Conservation (phyloP, 2,797 vertebrate genomes). For the Centroberyx gerrardi region DNA sequence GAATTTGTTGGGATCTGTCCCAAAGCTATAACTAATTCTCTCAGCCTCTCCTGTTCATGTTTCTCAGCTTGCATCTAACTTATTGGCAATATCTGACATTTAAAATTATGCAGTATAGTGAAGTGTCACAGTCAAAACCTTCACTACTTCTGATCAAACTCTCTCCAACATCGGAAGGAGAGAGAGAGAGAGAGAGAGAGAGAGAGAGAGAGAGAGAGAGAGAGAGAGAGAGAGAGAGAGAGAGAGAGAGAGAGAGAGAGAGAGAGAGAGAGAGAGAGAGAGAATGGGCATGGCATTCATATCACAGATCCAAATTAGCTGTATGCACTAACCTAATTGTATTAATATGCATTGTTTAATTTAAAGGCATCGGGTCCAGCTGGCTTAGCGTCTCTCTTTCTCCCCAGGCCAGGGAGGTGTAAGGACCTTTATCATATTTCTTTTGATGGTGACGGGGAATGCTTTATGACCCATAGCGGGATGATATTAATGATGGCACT, state of each 20-base stretch:
- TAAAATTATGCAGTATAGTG: neutral
- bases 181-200: neutral
- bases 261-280: neutral
- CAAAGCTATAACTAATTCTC: neutral
- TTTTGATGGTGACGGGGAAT: slow-evolving; percentile 62
- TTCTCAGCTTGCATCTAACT: neutral
- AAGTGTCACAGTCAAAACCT: neutral
- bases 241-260: neutral
- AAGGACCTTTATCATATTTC: slow-evolving; percentile 59
- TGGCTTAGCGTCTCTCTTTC: slow-evolving; percentile 34
- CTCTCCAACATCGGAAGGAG: neutral
- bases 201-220: slow-evolving; percentile 1
- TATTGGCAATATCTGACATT: neutral
- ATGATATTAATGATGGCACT: slow-evolving; percentile 71
- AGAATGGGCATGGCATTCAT: slow-evolving; percentile 12
- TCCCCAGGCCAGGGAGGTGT: slow-evolving; percentile 19
- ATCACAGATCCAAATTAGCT: slow-evolving; percentile 30
- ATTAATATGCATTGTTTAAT: slow-evolving; percentile 48
- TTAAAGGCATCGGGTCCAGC: slow-evolving; percentile 50
- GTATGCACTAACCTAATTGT: slow-evolving; percentile 44
- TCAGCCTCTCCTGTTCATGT: neutral
- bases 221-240: too few species aligned
- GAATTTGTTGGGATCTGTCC: slow-evolving; percentile 2
- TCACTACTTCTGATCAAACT: neutral
- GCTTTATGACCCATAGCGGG: slow-evolving; percentile 72